These are phyloP conservation scores for Yasuhikotakia modesta DNA, from an alignment of 2,797 vertebrate genomes.

Conservation along the genomic window DNA sequence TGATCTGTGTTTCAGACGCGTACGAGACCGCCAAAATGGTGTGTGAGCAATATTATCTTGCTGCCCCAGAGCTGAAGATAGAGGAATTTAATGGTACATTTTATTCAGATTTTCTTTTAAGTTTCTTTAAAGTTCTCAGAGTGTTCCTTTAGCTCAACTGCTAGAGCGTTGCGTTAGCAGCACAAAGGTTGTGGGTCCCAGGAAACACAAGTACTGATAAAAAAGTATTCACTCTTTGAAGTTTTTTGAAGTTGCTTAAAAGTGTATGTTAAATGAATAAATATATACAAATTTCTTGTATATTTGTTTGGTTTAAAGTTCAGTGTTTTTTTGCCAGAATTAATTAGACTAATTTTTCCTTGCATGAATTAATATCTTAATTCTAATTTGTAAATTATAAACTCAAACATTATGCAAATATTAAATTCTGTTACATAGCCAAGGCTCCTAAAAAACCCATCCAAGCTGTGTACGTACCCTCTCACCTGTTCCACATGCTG, in stretches of 20 bases:
- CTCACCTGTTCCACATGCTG: constrained; percentile 98
- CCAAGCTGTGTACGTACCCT: constrained; percentile 96
- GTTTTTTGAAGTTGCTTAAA: too few species aligned
- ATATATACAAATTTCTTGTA: too few species aligned
- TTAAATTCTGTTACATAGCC: constrained; percentile 73
- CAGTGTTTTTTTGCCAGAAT: neutral
- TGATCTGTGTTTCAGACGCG: constrained; percentile 80
- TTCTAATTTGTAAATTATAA: neutral
- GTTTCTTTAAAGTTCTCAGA: too few species aligned
- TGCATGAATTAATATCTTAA: neutral
- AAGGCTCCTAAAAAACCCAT: constrained; percentile 91
- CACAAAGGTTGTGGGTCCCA: too few species aligned
- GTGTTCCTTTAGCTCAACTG: too few species aligned
- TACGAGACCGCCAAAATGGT: constrained; percentile 97
- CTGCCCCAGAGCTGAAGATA: constrained; percentile 90
- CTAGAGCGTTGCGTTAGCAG: too few species aligned
- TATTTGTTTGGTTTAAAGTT: too few species aligned
- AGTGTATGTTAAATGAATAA: too few species aligned
- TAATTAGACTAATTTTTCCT: neutral
- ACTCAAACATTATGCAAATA: neutral
- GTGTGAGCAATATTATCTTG: constrained; percentile 93
- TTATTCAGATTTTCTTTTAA: neutral
- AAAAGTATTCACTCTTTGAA: too few species aligned
- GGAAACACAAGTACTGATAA: too few species aligned
- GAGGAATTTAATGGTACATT: constrained; percentile 93